Evolutionary conservation across 1,140 invertebrate genomes (phyloP), one percentile per base, ranked within the genome.

Genomic region (Pseudomyrmex gracilis): DNA sequence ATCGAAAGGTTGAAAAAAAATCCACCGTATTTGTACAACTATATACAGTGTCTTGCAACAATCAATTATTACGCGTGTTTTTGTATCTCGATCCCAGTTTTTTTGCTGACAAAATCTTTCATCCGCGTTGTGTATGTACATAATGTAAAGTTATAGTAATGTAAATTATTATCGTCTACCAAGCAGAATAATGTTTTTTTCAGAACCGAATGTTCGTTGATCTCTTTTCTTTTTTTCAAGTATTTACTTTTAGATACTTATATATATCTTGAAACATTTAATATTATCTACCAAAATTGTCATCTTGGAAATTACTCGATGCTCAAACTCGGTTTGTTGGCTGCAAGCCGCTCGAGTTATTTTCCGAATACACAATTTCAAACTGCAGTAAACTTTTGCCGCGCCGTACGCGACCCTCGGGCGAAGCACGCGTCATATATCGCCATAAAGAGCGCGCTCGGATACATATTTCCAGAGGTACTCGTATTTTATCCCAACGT

Each of bases 401-500:
- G 43, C 17, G 13, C 57, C 60, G 47, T 47, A 47, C 76, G 66
- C 34, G 34, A 34, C 47, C 53, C 53, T 15, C 64, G 34, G 51
- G 51, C 66, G 53, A 70, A 70, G 53, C 64, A 47, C 53, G 53
- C 43, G 51, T 78, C 76, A 78, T 78, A 78, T 80, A 80, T 80
- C 74, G 74, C 74, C 13, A 77, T 77, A 70, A 71, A 70, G 76
- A 80, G 66, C 43, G 51, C 43, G 51, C 53, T 5, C 53, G 63
- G 64, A 78, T 78, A 78, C 64, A 58, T 68, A 77, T 58, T 78
- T 78, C 64, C 53, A 58, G 64, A 64, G 51, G 66, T 22, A 70
- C 66, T 80, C 66, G 76, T 71, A 71, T 80, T 80, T 80, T 80
- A 80, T 80, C 71, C 66, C 76, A 55, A 71, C 66, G 53, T 80